These are phyloP conservation scores for Autographa gamma DNA, from an alignment of 2,888 invertebrate species.

Conservation along the genomic window DNA sequence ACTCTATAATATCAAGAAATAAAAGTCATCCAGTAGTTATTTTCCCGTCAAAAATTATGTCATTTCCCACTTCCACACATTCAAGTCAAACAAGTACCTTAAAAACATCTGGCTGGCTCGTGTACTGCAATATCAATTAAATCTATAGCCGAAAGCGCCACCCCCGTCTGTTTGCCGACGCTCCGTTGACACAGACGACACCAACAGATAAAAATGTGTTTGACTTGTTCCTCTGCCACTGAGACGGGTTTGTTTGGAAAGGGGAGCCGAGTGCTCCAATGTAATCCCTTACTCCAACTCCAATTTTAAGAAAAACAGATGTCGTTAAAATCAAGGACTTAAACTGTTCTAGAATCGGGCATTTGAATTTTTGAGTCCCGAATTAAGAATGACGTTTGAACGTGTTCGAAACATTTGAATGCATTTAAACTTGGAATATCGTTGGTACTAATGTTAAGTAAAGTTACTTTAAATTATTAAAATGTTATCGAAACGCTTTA, in stretches of 20 bases:
- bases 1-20: background rate
- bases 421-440: background rate
- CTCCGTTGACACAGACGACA: constrained; percentile 77
- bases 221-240: constrained; percentile 79
- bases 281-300: constrained; percentile 57
- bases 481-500: background rate
- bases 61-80: constrained; percentile 1
- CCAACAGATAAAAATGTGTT: constrained; percentile 85
- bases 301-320: constrained; percentile 23
- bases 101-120: constrained; percentile 68
- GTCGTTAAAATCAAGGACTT: background rate
- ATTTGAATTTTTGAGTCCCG: background rate
- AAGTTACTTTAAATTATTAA: background rate
- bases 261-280: constrained; percentile 61
- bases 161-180: constrained; percentile 82
- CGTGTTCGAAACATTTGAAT: background rate
- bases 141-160: constrained; percentile 74
- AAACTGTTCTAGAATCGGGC: background rate
- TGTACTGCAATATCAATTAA: constrained; percentile 80
- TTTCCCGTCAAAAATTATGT: background rate
- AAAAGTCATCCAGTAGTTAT: background rate
- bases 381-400: background rate
- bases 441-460: background rate
- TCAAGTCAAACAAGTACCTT: constrained; percentile 23
- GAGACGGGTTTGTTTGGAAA: constrained; percentile 71